Conservation (phyloP, 2,113 vertebrate genomes). For the Aphyosemion australe region DNA sequence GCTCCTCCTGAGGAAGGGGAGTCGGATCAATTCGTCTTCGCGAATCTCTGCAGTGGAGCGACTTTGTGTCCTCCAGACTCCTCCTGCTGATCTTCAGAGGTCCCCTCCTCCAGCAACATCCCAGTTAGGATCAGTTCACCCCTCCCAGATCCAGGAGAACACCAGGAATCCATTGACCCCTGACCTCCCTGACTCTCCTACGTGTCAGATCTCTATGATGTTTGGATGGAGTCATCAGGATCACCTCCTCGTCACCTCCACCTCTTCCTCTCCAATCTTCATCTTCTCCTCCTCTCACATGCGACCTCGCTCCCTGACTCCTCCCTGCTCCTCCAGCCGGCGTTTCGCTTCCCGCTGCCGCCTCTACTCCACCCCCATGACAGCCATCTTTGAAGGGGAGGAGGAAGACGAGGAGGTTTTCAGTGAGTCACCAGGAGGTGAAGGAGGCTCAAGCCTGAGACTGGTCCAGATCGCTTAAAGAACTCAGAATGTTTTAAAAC, state of each 20-base stretch:
- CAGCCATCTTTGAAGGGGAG: constrained; percentile 86
- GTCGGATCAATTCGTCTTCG: constrained; percentile 80
- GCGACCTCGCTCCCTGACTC: constrained; percentile 82
- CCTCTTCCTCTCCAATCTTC: constrained; percentile 15
- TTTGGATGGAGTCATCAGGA: constrained; percentile 11
- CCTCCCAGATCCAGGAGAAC: background rate
- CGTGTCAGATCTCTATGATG: constrained; percentile 9
- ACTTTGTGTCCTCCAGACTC: constrained; percentile 69
- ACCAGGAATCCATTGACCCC: constrained; percentile 46
- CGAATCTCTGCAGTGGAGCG: constrained; percentile 91
- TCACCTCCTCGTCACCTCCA: constrained; percentile 77
- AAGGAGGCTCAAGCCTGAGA: background rate
- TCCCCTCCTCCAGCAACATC: constrained; percentile 36
- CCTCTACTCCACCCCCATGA: constrained; percentile 91
- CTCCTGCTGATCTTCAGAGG: constrained; percentile 72
- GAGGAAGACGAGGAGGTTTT: constrained; percentile 35
- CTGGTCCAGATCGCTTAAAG: constrained; percentile 21
- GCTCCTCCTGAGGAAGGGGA: constrained; percentile 90
- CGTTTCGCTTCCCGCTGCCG: constrained; percentile 85
- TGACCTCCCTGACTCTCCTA: background rate
- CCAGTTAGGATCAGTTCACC: background rate
- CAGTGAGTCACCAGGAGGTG: background rate
- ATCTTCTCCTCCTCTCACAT: constrained; percentile 48
- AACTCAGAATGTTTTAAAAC: background rate
- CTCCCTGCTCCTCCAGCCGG: constrained; percentile 88